Percentiles rank a stretch among this genome's conserved stretches.
These are phyloP conservation scores for Phalloptychus januarius DNA, from an alignment of 2,797 vertebrate species.

Conservation along the genomic window DNA sequence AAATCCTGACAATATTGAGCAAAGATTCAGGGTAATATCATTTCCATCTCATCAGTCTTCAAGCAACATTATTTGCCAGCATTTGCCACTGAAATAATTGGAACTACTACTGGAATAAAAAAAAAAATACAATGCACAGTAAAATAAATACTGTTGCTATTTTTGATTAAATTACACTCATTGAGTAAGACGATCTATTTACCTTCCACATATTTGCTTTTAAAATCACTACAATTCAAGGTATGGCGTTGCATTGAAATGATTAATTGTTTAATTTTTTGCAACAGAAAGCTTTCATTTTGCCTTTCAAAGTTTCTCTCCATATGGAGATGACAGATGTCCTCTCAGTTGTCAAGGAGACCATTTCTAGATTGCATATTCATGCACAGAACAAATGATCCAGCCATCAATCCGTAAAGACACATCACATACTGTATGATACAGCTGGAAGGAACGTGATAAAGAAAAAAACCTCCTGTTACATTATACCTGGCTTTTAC, in stretches of 20 bases:
- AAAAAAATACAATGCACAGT: background rate
- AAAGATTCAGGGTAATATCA: background rate
- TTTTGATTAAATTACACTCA: background rate
- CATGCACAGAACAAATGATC: constrained; percentile 34
- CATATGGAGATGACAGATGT: constrained; percentile 74
- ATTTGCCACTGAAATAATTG: background rate
- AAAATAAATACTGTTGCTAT: background rate
- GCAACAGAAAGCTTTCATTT: constrained; percentile 1
- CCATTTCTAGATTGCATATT: constrained; percentile 43
- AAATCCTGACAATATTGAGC: background rate
- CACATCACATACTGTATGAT: background rate
- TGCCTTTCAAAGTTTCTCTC: constrained; percentile 37
- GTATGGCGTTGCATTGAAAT: background rate
- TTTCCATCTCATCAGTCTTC: background rate
- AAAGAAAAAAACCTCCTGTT: background rate
- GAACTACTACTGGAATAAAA: background rate
- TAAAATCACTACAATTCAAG: background rate
- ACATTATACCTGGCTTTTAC: background rate
- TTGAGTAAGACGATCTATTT: background rate
- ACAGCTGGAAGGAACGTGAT: background rate
- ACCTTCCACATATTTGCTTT: background rate
- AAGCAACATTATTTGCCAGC: background rate
- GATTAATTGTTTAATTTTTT: background rate
- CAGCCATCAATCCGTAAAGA: constrained; percentile 10
- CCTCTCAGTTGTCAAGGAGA: constrained; percentile 63